Percentiles rank a stretch among this genome's conserved stretches.
phyloP scores from a whole-genome alignment of 2,888 invertebrate genomes.

The Psylliodes chrysocephalus region DNA sequence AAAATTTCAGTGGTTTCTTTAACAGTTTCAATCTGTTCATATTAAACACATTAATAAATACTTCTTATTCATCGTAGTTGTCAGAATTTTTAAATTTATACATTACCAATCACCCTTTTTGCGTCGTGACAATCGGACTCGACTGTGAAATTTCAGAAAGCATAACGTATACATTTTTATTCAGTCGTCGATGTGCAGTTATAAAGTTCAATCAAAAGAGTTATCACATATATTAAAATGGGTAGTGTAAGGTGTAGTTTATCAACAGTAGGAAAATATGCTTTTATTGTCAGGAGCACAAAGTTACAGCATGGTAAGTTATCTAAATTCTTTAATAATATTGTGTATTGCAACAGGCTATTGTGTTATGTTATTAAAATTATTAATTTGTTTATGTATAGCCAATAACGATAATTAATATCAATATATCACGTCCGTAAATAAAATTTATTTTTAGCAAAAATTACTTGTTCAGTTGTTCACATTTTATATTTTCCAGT shows the following conservation, averaged over 20 bases:
- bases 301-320: conserved; percentile 62
- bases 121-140: conserved; percentile 58
- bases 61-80: background rate
- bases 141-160: conserved; percentile 49
- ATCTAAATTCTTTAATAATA: conserved; percentile 13
- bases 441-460: too few relatives aligned
- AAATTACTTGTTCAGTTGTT: too few relatives aligned
- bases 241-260: conserved; percentile 62
- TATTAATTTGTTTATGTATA: background rate
- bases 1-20: conserved; percentile 48
- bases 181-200: background rate
- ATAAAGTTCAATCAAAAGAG: background rate
- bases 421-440: too few relatives aligned
- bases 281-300: conserved; percentile 57
- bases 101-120: conserved; percentile 48
- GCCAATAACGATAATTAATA: background rate
- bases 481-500: too few relatives aligned
- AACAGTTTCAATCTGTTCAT: conserved; percentile 24
- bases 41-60: conserved; percentile 15
- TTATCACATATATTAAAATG: conserved; percentile 15
- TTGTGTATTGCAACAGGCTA: background rate
- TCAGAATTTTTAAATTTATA: conserved; percentile 13
- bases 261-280: conserved; percentile 62
- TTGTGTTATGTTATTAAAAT: background rate
- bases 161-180: background rate